phyloP scores from a whole-genome alignment of 2,113 vertebrate species.

The Bothrops jararaca region DNA sequence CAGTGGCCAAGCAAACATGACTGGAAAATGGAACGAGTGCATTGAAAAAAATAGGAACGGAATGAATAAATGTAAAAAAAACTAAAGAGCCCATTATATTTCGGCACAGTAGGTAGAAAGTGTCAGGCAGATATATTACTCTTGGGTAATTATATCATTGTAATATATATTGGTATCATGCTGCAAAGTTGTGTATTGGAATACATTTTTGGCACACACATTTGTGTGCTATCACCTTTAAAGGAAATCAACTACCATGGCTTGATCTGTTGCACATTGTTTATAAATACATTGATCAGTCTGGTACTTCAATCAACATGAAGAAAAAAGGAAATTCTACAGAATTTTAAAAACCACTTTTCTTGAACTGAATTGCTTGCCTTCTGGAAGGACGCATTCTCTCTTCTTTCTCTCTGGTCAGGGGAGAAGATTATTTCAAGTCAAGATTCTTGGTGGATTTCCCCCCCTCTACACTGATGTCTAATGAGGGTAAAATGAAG shows the following conservation, averaged over 20 bases:
- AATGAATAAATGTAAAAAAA: background rate
- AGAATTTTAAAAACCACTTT: background rate
- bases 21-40: background rate
- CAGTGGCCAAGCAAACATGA: background rate
- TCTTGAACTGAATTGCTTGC: background rate
- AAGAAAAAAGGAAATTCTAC: background rate
- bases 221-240: background rate
- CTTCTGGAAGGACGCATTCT: background rate
- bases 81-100: background rate
- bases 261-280: background rate
- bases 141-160: too few relatives aligned
- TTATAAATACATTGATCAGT: too few relatives aligned
- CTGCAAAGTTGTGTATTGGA: too few relatives aligned
- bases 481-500: background rate
- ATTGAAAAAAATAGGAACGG: background rate
- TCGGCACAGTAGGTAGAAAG: too few relatives aligned
- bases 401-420: background rate
- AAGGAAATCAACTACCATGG: background rate
- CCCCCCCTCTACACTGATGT: background rate
- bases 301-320: background rate
- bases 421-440: constrained; percentile 11
- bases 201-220: too few relatives aligned
- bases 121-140: too few relatives aligned
- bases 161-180: too few relatives aligned
- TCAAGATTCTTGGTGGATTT: background rate